Evolutionary conservation across 2,888 invertebrate genomes (phyloP), one percentile per base, ranked within the genome.

Genomic region (Helleia helle): DNA sequence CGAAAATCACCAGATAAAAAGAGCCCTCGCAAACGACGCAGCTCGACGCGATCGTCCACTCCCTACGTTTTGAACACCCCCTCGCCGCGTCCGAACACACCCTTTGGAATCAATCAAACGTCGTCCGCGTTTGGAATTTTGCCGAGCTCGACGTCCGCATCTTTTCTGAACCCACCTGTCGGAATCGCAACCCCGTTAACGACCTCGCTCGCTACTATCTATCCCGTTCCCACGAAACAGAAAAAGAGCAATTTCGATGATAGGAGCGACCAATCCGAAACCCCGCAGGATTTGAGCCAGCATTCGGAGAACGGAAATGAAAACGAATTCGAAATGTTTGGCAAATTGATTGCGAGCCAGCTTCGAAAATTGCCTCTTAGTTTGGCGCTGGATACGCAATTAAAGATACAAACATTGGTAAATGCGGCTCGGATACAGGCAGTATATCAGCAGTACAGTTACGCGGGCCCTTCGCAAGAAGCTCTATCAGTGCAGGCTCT

Each of bases 251-350:
- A 55, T 46, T 65, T 58, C 39, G 76, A 76, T 42, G 68, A 70
- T 11, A 56, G 65, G 14, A 66, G 65, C 49, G 80, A 81, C 41
- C 69, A 63, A 46, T 62, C 66, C 7, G 81, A 83, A 47, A 54
- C 69, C 38, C 79, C 83, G 13, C 83, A 84, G 52, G 83, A 84
- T 55, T 56, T 84, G 50, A 83, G 81, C 53, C 83, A 83, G 58
- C 77, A 80, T 59, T 69, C 80, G 12, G 84, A 84, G 48, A 72
- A 65, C 47, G 79, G 71, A 18, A 81, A 76, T 49, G 84, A 84
- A 48, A 84, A 83, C 47, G 84, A 84, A 56, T 84, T 83, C 36
- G 83, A 83, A 56, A 84, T 84, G 84, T 84, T 84, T 47, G 84
- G 80, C 25, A 83, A 83, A 57, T 54, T 83, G 51, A 84, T 84